phyloP scores from a whole-genome alignment of 2,888 invertebrate genomes.

The Trypoxylon attenuatum region DNA sequence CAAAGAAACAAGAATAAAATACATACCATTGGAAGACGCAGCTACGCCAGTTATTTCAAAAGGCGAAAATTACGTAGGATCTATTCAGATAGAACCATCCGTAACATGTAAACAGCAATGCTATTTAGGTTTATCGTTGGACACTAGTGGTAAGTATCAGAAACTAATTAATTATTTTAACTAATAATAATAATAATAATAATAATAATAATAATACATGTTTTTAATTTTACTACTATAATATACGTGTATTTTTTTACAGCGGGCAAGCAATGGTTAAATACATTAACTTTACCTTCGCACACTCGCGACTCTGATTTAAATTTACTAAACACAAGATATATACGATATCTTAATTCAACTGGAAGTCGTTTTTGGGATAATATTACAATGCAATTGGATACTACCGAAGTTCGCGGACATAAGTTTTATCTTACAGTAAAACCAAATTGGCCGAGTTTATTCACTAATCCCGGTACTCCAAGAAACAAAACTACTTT shows the following conservation, averaged over 20 bases:
- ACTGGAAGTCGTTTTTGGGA: conserved; percentile 76
- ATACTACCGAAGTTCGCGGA: conserved; percentile 83
- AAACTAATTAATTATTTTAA: too few species aligned
- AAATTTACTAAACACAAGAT: conserved; percentile 80
- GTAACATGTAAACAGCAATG: conserved; percentile 83
- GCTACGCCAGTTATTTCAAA: conserved; percentile 68
- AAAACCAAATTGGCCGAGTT: conserved; percentile 82
- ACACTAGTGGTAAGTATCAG: conserved; percentile 78
- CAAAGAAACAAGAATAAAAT: conserved; percentile 69
- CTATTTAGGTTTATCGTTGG: conserved; percentile 84
- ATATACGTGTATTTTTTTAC: conserved; percentile 43
- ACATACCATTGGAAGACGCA: conserved; percentile 68
- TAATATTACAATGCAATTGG: conserved; percentile 84
- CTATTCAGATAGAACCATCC: conserved; percentile 83
- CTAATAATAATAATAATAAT: too few species aligned
- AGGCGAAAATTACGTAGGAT: conserved; percentile 76
- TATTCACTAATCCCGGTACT: conserved; percentile 65
- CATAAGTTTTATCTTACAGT: conserved; percentile 82
- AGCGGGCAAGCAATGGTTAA: conserved; percentile 82
- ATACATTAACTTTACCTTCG: conserved; percentile 79
- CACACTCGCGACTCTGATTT: conserved; percentile 83
- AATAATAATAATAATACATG: neutral
- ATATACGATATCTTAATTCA: conserved; percentile 78
- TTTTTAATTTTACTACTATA: neutral
- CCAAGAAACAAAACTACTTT: conserved; percentile 75